Conservation (phyloP, 2,797 vertebrate species). For the Poliocrania exsul region DNA sequence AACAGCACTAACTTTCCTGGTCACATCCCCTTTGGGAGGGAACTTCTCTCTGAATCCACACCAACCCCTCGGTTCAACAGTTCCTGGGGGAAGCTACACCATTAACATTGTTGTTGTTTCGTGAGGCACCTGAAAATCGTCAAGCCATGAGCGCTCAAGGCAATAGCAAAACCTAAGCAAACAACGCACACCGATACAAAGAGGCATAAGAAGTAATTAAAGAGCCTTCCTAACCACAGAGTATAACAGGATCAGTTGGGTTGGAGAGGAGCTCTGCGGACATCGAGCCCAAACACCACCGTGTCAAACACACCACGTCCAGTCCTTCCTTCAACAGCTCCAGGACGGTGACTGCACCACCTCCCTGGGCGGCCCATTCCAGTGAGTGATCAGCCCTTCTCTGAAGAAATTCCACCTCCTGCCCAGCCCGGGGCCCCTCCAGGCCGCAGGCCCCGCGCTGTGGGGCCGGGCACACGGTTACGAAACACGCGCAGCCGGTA, state of each 20-base stretch:
- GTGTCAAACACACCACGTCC: neutral
- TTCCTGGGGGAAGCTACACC: neutral
- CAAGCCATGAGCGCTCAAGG: neutral
- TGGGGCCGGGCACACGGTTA: neutral
- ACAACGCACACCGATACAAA: fast-evolving
- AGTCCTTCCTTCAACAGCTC: neutral
- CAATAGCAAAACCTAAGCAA: neutral
- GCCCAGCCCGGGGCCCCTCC: neutral
- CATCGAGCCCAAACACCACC: neutral
- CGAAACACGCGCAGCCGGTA: fast-evolving
- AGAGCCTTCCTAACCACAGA: neutral
- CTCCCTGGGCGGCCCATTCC: neutral
- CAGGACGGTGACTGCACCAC: neutral
- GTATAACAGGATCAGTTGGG: neutral
- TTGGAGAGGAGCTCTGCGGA: neutral
- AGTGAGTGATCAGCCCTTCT: fast-evolving
- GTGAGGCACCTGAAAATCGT: neutral
- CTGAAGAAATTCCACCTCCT: neutral
- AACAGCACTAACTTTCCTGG: neutral
- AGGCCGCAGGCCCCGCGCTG: no score
- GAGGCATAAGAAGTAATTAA: neutral
- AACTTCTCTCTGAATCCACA: neutral
- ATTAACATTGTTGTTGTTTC: neutral
- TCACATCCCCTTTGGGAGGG: neutral
- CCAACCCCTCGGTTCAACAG: neutral